Evolutionary conservation across 30 jellyfish, hydroid and myxozoan genomes (phyloP), one percentile per base, ranked within the genome.

Genomic region (Calvadosia cruxmelitensis): DNA sequence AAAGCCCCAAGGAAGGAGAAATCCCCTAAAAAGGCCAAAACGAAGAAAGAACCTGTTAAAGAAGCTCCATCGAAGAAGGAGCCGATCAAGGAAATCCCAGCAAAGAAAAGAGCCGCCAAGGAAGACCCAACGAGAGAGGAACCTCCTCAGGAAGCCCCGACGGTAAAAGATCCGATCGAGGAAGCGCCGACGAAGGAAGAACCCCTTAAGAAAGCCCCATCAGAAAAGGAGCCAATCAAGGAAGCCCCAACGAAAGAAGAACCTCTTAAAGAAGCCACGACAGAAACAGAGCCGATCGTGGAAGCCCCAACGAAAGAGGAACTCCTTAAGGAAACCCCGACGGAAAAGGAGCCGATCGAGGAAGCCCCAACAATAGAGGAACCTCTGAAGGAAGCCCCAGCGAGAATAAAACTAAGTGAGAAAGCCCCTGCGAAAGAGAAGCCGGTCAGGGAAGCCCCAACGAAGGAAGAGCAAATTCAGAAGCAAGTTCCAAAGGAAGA

Each of bases 371-470:
- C 64, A 5, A 31, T 12, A 31, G 0, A 7, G 70, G 31, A 65
- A 65, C 27, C 74, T 13, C 27, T 13, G 65, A 65, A 65, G 27
- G 25, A 53, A 27, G 20, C 23, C 27, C 26, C 12, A 31, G 67
- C 74, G 31, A 27, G 10, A 5, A 27, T 16, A 26, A 27, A 13
- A 24, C 24, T 13, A 23, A 31, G 13, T 0, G 67, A 13, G 16
- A 24, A 65, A 65, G 13, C 66, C 20, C 27, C 31, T 5, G 67
- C 74, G 12, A 66, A 65, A 15, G 70, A 0, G 26, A 13, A 13
- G 20, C 65, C 66, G 67, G 27, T 0, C 67, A 16, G 12, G 74
- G 31, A 31, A 66, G 31, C 20, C 74, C 74, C 31, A 5, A 31
- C 12, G 74, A 26, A 26, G n/a, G n/a, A n/a, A 31, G 31, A 42